Base-by-base conservation (phyloP, 2,888 invertebrate genomes). In the Lathronympha strigana region DNA sequence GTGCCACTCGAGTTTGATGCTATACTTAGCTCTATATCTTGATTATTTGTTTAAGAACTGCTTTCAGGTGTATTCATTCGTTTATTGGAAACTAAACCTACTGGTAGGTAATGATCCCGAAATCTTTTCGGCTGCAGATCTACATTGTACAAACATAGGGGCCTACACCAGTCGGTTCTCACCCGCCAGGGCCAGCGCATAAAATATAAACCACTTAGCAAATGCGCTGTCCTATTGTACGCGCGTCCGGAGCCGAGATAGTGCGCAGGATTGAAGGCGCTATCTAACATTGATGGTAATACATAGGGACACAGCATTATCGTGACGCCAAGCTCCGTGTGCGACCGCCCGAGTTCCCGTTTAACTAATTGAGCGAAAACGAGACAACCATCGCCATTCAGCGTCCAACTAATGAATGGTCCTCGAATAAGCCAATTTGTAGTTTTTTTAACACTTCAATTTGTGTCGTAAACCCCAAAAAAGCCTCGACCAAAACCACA, bases 321-420 rank as follows among this genome's bases (percentile, higher is more conserved):
- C 23, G 15, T 51, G 58, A 43, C 55, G 55, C 69, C 69, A 68
- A 67, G 67, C 69, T 71, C 77, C 79, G 82, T 86, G 84, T 84
- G 86, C 69, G 83, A 77, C 72, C 76, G 76, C 78, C 83, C 84
- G 74, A 85, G 83, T 90, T 83, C 87, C 86, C 90, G 86, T 90
- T 91, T 90, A 91, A 86, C 90, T 89, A 91, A 92, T 91, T 89
- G 90, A 88, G 89, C 91, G 89, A 90, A 92, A 90, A 90, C 89
- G 87, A 89, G 84, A 90, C 86, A 83, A 86, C 83, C 80, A 80
- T 87, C 84, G 81, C 88, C 88, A 89, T 90, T 87, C 84, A 88
- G 81, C 78, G 85, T 80, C 84, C 76, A 84, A 82, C 87, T 92
- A 92, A 91, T 90, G 92, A 92, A 92, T 92, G 90, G 78, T 80